Base-by-base conservation (phyloP, 2,113 vertebrate species). In the Salvelinus namaycush region DNA sequence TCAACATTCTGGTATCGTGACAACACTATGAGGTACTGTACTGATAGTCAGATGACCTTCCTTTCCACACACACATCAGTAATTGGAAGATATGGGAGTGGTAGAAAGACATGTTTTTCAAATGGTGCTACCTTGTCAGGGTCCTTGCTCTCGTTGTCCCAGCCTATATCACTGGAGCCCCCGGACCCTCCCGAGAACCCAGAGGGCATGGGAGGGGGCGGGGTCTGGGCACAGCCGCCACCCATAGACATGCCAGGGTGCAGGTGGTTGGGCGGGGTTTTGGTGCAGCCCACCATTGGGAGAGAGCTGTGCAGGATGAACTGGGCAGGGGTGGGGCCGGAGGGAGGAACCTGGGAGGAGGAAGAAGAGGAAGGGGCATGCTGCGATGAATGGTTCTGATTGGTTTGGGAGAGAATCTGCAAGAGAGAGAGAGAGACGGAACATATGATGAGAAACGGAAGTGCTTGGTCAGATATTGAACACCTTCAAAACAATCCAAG, bases 361-460 rank as follows among this genome's bases (percentile, higher is more conserved):
- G 81, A 73, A 13, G 85, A 82, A 82, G 87, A 75, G 76, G 85
- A 78, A n/a, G 89, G 80, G 57, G 81, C 83, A 2, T 86, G 88
- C 44, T 91, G 92, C 86, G 95, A 89, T 20, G 93, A 70, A 77
- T 93, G 93, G 72, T 85, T 94, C 75, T 93, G 95, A 87, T 96
- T 97, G 62, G 94, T 92, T 79, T 97, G 95, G 44, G 95, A 96
- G 71, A 97, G 93, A 84, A 97, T 97, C 96, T 97, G 84, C 34
- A 79, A 3, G 29, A 66, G 5, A 82, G 11, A 87, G 26, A 34
- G 24, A 54, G 3, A 44, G 39, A 44, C 8, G 39, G 39, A 44
- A 44, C 9, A 2, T 44, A 44, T 44, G 39, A 44, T 44, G 18
- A 16, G 27, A 67, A 14, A 67, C 27, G 0, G 0, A 67, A 16